These are phyloP conservation scores for Malthinus flaveolus DNA, from an alignment of 2,888 invertebrate species.

Conservation along the genomic window DNA sequence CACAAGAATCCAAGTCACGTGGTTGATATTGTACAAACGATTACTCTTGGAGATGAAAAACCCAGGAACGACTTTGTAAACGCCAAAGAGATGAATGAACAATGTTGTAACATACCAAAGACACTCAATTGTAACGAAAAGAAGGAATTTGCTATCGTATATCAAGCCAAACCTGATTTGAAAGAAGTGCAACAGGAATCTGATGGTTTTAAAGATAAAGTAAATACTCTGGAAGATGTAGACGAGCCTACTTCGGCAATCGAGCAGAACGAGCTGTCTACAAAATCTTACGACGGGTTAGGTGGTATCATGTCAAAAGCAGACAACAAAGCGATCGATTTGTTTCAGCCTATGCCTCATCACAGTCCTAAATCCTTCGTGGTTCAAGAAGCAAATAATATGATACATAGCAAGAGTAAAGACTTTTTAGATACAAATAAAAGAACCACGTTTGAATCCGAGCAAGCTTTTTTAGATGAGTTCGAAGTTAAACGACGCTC, in stretches of 20 bases:
- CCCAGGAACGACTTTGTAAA: not conserved
- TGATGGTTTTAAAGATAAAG: slow-evolving; percentile 6
- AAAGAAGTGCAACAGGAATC: not conserved
- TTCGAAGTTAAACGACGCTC: not conserved
- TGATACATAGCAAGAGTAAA: slow-evolving; percentile 27
- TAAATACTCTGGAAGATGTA: slow-evolving; percentile 37
- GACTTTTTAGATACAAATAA: no score
- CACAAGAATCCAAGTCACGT: not conserved
- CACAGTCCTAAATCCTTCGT: slow-evolving; percentile 13
- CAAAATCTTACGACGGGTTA: slow-evolving; percentile 5
- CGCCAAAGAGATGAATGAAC: not conserved
- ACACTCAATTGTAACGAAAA: not conserved
- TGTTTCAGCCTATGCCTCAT: not conserved
- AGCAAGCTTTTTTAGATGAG: not conserved
- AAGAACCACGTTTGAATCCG: not conserved
- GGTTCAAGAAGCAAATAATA: slow-evolving; percentile 34
- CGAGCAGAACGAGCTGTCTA: slow-evolving; percentile 36
- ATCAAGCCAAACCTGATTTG: not conserved
- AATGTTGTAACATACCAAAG: not conserved
- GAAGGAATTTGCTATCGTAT: not conserved
- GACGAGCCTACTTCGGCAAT: slow-evolving; percentile 41
- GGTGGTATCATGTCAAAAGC: not conserved
- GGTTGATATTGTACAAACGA: not conserved
- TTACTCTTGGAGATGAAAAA: not conserved
- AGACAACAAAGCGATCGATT: not conserved